Base-by-base conservation (phyloP, 2,888 invertebrate genomes). In the Rhodophaea formosa region DNA sequence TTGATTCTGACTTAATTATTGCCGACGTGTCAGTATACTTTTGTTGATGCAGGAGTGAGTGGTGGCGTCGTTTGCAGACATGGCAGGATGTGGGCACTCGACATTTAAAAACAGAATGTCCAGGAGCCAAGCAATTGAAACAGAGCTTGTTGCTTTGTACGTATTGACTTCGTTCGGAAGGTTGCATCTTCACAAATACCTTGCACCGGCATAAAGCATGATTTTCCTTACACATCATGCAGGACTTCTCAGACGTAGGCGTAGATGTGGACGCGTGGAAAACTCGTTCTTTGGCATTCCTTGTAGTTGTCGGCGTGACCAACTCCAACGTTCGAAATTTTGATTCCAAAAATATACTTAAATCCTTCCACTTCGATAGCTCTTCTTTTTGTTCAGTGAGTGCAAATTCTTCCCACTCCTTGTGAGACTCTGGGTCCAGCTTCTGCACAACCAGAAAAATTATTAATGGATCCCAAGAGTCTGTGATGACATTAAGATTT, bases 291-390 rank as follows among this genome's bases (percentile, higher is more conserved):
- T 15, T 39, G 10, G 43, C 15, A 44, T 53, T 23, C 8, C 39
- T 58, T 6, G 55, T 10, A 23, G 17, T 47, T 8, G 17, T 7
- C 29, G 47, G 47, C 3, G 47, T n/a, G n/a, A 47, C 30, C 1
- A 60, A 32, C 49, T 61, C 63, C 15, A 65, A 53, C 17, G 61
- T 65, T 8, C 59, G 59, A 30, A 63, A 62, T 17, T 62, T 63
- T 12, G 60, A 44, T 53, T 56, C 59, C 16, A 63, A 55, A 59
- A 61, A 60, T n/a, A 17, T 56, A 3, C 39, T 56, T 8, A 59
- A 42, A 39, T 61, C 59, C 39, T 15, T 43, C 59, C 57, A 60
- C 7, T 45, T 55, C 39, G 61, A 57, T 55, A 63, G 45, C 7
- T 60, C 45, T 23, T 61, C 62, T 23, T 23, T 23, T 51, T 56